Percentiles rank a stretch among this genome's conserved stretches.
These are phyloP conservation scores for Sphinx pinastri DNA, from an alignment of 2,888 invertebrate species.

Conservation along the genomic window DNA sequence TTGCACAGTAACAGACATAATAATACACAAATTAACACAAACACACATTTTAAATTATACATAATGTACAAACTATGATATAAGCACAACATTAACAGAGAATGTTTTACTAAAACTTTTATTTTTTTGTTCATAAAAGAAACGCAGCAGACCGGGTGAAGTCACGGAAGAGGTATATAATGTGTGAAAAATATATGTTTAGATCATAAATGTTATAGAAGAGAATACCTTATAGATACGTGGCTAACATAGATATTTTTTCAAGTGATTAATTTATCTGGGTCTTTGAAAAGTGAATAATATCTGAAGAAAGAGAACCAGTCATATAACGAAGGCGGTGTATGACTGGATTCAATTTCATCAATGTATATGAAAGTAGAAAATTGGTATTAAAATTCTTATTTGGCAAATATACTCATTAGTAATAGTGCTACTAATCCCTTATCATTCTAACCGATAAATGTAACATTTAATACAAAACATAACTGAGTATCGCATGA, in stretches of 20 bases:
- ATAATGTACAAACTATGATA: constrained; percentile 49
- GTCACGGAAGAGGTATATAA: constrained; percentile 88
- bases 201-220: constrained; percentile 74
- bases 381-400: constrained; percentile 33
- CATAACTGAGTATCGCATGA: constrained; percentile 1
- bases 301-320: constrained; percentile 23
- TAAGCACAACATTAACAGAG: constrained; percentile 74
- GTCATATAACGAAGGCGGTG: background rate
- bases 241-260: constrained; percentile 79
- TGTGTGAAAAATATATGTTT: constrained; percentile 80
- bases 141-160: constrained; percentile 91
- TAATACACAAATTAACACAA: constrained; percentile 33
- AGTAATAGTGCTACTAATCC: constrained; percentile 60
- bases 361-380: background rate
- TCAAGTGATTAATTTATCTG: constrained; percentile 68
- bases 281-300: constrained; percentile 44
- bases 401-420: constrained; percentile 24
- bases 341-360: constrained; percentile 7
- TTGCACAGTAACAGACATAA: constrained; percentile 29
- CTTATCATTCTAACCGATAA: constrained; percentile 63
- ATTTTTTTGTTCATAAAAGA: constrained; percentile 85
- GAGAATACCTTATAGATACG: constrained; percentile 64
- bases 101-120: constrained; percentile 78
- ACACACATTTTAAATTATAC: constrained; percentile 42
- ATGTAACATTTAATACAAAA: constrained; percentile 15